Base-by-base conservation (phyloP, 2,797 vertebrate species). In the Decapterus maruadsi region DNA sequence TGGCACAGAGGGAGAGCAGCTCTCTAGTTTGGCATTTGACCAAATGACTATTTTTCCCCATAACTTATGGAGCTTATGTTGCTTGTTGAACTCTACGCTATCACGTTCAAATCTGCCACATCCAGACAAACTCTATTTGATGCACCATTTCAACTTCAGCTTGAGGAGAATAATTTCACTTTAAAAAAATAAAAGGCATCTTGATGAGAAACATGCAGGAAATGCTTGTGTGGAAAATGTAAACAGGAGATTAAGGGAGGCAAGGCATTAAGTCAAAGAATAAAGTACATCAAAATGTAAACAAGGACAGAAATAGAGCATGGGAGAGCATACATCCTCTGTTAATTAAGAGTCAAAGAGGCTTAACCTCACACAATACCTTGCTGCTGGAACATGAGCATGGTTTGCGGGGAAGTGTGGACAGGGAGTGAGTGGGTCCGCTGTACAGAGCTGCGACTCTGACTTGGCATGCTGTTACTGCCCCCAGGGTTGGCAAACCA, bases 401-500 rank as follows among this genome's bases (percentile, higher is more conserved):
- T 96, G 93, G 97, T 97, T 93, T 98, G 97, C 40, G 97, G 97
- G 51, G 97, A 97, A 0, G 97, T 97, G 93, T 98, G 97, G 85
- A 98, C 97, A 26, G 97, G 97, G 75, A 98, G 96, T 0, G 97
- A 98, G 89, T 98, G 97, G 48, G 97, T 98, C 73, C 97, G 95
- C 91, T 98, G 97, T 84, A 98, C 97, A 0, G 97, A 97, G 92
- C 97, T 98, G 84, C 97, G 97, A 88, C 96, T 97, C 94, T 97
- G 97, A 89, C 97, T 97, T 55, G 97, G 97, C 96, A 97, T 97
- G 91, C 97, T 98, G 95, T 98, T 98, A 89, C 97, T 98, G 90
- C 97, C 97, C 68, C 97, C 97, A 1, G 97, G 96, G 86, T 97
- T 97, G 90, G 97, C 96, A 89, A 98, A 98, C 97, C 97, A 98